Percentiles rank a stretch among this genome's conserved stretches.
phyloP scores from a whole-genome alignment of 2,113 vertebrate species.

The Larimichthys crocea region DNA sequence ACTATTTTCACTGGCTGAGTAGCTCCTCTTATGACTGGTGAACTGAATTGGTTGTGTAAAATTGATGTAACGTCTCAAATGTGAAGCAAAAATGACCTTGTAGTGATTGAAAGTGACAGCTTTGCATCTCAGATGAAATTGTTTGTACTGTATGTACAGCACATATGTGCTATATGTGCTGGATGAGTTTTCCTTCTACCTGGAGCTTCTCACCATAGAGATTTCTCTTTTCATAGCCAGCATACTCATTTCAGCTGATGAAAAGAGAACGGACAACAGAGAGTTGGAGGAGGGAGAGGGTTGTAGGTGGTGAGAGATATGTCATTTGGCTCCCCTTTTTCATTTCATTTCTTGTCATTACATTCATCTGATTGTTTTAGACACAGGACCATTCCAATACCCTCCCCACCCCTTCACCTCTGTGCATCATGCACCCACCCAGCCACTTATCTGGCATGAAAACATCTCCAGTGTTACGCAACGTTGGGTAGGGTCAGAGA shows the following conservation, averaged over 20 bases:
- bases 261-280: not conserved
- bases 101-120: not conserved
- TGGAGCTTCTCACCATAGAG: not conserved
- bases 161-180: too few species aligned
- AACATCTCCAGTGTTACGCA: slow-evolving; percentile 50
- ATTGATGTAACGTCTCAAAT: not conserved
- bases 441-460: slow-evolving; percentile 48
- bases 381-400: not conserved
- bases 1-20: not conserved
- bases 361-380: slow-evolving; percentile 27
- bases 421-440: slow-evolving; percentile 8
- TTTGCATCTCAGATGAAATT: not conserved
- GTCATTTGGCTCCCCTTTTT: slow-evolving; percentile 19
- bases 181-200: not conserved
- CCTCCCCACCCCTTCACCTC: not conserved
- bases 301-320: slow-evolving; percentile 12
- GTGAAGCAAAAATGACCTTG: not conserved
- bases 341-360: slow-evolving; percentile 21
- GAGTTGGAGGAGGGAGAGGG: not conserved
- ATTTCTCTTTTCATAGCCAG: not conserved
- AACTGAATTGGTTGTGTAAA: not conserved
- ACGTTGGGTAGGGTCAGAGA: slow-evolving; percentile 62
- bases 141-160: not conserved
- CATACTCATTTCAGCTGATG: not conserved
- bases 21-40: not conserved